Evolutionary conservation across 1,140 invertebrate genomes (phyloP).

Genomic region (Helicorthomorpha holstii): DNA sequence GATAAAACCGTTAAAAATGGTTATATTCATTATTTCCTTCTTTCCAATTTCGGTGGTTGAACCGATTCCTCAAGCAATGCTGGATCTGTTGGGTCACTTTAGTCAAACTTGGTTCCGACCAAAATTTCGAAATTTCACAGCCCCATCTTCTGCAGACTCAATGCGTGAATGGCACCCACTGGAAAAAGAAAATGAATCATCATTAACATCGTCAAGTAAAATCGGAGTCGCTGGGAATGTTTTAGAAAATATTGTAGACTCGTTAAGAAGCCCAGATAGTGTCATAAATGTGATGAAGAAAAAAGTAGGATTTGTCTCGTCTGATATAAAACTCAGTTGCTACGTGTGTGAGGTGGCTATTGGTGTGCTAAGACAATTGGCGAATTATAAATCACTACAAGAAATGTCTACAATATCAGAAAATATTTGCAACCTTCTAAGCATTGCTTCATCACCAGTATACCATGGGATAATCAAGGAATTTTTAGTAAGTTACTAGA

Average conservation of each 20-base stretch:
- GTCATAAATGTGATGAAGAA: background rate
- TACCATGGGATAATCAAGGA: background rate
- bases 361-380: background rate
- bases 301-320: background rate
- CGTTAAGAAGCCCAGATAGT: background rate
- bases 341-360: background rate
- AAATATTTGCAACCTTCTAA: background rate
- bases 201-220: too few species aligned
- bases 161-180: too few species aligned
- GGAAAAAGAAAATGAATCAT: too few species aligned
- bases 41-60: too few species aligned
- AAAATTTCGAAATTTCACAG: too few species aligned
- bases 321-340: background rate
- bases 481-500: background rate
- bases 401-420: background rate
- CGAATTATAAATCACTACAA: background rate
- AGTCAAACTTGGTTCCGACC: too few species aligned
- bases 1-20: too few species aligned
- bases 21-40: too few species aligned
- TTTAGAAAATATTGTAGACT: background rate
- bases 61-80: too few species aligned
- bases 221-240: too few species aligned
- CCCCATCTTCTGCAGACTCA: too few species aligned
- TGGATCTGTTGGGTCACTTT: too few species aligned
- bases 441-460: background rate